phyloP scores from a whole-genome alignment of 1,140 invertebrate species.

The Colletes gigas region DNA sequence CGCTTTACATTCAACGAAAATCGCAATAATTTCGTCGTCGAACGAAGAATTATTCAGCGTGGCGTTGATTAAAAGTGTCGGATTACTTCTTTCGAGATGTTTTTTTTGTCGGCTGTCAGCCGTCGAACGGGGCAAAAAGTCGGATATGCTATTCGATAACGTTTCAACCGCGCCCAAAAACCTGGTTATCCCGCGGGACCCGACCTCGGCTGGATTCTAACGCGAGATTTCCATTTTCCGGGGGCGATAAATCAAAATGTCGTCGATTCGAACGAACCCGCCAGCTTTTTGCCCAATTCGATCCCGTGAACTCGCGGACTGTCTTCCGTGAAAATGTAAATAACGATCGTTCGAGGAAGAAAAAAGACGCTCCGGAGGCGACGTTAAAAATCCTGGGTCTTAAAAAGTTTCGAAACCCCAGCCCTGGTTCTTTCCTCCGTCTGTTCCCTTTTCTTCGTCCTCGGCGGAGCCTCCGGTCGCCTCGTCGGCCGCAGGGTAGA shows the following conservation, averaged over 20 bases:
- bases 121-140: background rate
- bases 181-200: constrained; percentile 26
- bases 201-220: constrained; percentile 10
- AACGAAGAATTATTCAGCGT: background rate
- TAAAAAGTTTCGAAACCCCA: constrained; percentile 48
- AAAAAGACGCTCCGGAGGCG: constrained; percentile 6
- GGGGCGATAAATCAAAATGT: constrained; percentile 62
- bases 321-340: constrained; percentile 47
- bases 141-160: constrained; percentile 1
- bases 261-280: constrained; percentile 45
- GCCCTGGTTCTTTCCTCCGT: constrained; percentile 6
- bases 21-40: background rate
- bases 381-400: constrained; percentile 37
- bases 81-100: background rate
- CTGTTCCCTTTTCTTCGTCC: background rate
- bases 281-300: background rate
- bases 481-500: constrained; percentile 6
- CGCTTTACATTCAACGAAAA: background rate
- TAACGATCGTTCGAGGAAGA: constrained; percentile 34
- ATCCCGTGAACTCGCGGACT: background rate
- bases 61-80: background rate
- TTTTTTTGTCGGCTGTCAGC: background rate
- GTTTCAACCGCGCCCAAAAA: constrained; percentile 23
- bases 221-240: constrained; percentile 61
- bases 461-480: background rate